phyloP scores from a whole-genome alignment of 2,797 vertebrate species.

The Lithobates sylvaticus region DNA sequence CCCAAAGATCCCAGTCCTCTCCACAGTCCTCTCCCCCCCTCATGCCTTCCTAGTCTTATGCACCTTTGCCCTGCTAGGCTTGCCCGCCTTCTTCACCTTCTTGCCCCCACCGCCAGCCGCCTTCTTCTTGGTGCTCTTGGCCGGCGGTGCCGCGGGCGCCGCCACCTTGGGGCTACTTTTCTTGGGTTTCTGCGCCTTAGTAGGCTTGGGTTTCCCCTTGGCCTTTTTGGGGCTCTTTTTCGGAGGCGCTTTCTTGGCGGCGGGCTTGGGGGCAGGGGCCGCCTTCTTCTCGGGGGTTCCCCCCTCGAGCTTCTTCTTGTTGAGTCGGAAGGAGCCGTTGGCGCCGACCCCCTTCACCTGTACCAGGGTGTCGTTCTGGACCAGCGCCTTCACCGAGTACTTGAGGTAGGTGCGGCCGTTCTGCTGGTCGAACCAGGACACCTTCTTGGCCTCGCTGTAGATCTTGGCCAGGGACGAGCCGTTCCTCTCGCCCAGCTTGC shows the following conservation, averaged over 20 bases:
- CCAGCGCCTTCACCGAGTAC: constrained; percentile 84
- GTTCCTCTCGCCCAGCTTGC: constrained; percentile 79
- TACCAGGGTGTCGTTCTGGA: constrained; percentile 85
- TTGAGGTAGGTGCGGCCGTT: constrained; percentile 86
- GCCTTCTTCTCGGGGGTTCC: constrained; percentile 61
- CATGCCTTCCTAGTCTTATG: constrained; percentile 40
- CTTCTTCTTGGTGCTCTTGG: constrained; percentile 55
- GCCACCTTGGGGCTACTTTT: not conserved
- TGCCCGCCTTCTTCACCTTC: constrained; percentile 72
- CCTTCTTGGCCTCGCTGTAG: constrained; percentile 84
- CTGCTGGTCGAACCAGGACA: constrained; percentile 87
- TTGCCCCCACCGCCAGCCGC: constrained; percentile 59
- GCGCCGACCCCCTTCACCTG: constrained; percentile 87
- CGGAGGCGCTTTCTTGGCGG: constrained; percentile 65
- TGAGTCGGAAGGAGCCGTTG: constrained; percentile 86
- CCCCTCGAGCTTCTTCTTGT: constrained; percentile 81
- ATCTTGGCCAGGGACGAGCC: constrained; percentile 85
- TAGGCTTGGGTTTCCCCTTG: constrained; percentile 12
- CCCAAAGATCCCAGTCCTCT: no score
- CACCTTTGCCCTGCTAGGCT: constrained; percentile 42
- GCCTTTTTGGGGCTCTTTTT: constrained; percentile 67
- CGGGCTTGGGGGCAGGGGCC: constrained; percentile 50
- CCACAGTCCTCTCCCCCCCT: not conserved
- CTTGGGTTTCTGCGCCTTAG: constrained; percentile 43
- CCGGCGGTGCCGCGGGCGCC: not conserved